Base-by-base conservation (phyloP, 2,888 invertebrate genomes). In the Amphipoea oculea region DNA sequence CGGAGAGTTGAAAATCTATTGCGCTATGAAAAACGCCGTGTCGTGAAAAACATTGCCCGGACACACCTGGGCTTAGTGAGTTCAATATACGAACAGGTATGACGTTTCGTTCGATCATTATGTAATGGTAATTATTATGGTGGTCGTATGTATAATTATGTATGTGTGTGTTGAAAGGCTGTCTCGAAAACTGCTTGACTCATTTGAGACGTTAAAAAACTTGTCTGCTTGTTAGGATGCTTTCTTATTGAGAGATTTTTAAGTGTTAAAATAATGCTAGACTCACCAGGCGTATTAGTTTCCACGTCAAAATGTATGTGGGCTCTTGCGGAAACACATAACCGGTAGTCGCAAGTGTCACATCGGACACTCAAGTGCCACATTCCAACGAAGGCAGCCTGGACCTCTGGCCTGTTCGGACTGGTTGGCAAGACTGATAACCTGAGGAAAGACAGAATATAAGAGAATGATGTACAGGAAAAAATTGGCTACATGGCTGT, bases 311-410 rank as follows among this genome's bases (percentile, higher is more conserved):
- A 93, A 63, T 95, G 95, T 20, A 97, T 92, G 11, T 89, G 90
- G 0, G 96, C 92, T 4, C 93, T 89, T 3, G 96, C 97, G 0
- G 92, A 93, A 4, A 97, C 93, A 14, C 93, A 91, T 4, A 97
- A 88, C 0, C 95, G 87, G 83, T 96, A 97, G 88, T 96, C 95
- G 79, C 96, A 97, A 0, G 94, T 94, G 87, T 96, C 95, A 48
- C 96, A 96, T 0, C 95, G 89, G 1, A 97, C 94, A 83, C 96
- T 96, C 48, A 97, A 84, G 63, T 96, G 96, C 97, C 97, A 97
- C 60, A 94, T 92, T 2, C 97, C 97, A 0, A 93, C 94, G 75
- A 94, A 90, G 0, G 91, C 89, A 0, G 89, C 76, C 0, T 91
- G 90, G 0, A 82, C 82, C 3, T 94, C 94, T 0, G 90, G 73